phyloP scores from a whole-genome alignment of 1,140 invertebrate species.

The Anastatus disparis region DNA sequence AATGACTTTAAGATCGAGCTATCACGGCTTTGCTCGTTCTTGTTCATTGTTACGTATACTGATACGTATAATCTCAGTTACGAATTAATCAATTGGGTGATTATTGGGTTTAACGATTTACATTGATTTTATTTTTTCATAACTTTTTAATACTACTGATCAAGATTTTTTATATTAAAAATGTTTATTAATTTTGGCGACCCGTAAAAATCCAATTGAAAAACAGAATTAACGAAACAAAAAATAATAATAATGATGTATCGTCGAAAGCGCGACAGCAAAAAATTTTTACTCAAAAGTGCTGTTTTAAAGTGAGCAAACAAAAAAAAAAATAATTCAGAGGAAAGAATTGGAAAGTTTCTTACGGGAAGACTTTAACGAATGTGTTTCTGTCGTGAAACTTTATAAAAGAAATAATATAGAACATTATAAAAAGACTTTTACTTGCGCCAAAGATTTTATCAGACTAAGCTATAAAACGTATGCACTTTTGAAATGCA shows the following conservation, averaged over 20 bases:
- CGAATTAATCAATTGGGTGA: not conserved
- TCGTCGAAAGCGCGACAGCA: not conserved
- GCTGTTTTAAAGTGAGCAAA: not conserved
- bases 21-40: not conserved
- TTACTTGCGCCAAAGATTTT: not conserved
- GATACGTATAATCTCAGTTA: not conserved
- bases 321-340: not conserved
- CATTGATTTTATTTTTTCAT: not conserved
- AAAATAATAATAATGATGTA: not conserved
- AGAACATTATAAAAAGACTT: constrained; percentile 5
- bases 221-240: not conserved
- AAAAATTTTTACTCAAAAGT: not conserved
- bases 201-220: too few relatives aligned
- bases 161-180: too few relatives aligned
- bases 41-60: too few relatives aligned
- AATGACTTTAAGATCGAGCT: not conserved
- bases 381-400: not conserved
- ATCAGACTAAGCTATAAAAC: not conserved
- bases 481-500: not conserved
- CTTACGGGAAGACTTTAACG: not conserved
- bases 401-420: not conserved
- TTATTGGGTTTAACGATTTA: not conserved
- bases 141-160: too few relatives aligned
- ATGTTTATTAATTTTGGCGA: too few relatives aligned
- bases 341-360: constrained; percentile 10